These are phyloP conservation scores for Agrochola litura DNA, from an alignment of 2,888 invertebrate species.

Conservation along the genomic window DNA sequence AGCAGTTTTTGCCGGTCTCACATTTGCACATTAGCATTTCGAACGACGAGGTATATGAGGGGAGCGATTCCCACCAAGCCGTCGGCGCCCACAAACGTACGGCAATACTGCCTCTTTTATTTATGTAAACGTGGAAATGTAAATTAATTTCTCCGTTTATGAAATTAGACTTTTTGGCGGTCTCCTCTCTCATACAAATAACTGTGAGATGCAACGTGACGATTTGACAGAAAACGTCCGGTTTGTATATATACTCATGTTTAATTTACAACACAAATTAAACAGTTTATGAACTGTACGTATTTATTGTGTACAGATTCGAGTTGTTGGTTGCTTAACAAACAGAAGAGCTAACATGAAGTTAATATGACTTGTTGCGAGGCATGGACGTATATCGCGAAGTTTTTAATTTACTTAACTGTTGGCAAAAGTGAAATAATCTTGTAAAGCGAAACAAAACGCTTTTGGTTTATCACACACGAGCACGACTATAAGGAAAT, in stretches of 20 bases:
- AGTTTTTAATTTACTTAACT: slow-evolving; percentile 16
- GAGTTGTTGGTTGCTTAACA: slow-evolving; percentile 24
- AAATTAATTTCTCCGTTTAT: slow-evolving; percentile 85
- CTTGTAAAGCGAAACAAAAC: not conserved
- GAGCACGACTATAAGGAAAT: not conserved
- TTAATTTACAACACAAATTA: slow-evolving; percentile 51
- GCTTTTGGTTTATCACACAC: slow-evolving; percentile 1
- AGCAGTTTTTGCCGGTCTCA: slow-evolving; percentile 79
- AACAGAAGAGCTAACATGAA: slow-evolving; percentile 35
- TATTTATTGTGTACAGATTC: slow-evolving; percentile 34
- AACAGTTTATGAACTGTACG: slow-evolving; percentile 36
- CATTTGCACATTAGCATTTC: slow-evolving; percentile 82
- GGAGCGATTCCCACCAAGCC: slow-evolving; percentile 59
- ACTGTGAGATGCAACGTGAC: slow-evolving; percentile 68
- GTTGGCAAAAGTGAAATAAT: not conserved
- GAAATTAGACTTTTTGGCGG: slow-evolving; percentile 80
- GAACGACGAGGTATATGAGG: slow-evolving; percentile 68
- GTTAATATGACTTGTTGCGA: slow-evolving; percentile 42
- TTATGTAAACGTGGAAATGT: slow-evolving; percentile 85
- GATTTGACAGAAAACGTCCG: slow-evolving; percentile 51
- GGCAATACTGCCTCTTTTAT: slow-evolving; percentile 80
- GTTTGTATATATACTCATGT: slow-evolving; percentile 25
- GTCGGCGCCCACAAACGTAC: slow-evolving; percentile 72
- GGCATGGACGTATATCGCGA: not conserved
- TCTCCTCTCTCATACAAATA: slow-evolving; percentile 70